A percentile compares a stretch with the other conserved stretches of the same genome.
phyloP scores from a whole-genome alignment of 2,888 invertebrate species.

The Ormia ochracea region DNA sequence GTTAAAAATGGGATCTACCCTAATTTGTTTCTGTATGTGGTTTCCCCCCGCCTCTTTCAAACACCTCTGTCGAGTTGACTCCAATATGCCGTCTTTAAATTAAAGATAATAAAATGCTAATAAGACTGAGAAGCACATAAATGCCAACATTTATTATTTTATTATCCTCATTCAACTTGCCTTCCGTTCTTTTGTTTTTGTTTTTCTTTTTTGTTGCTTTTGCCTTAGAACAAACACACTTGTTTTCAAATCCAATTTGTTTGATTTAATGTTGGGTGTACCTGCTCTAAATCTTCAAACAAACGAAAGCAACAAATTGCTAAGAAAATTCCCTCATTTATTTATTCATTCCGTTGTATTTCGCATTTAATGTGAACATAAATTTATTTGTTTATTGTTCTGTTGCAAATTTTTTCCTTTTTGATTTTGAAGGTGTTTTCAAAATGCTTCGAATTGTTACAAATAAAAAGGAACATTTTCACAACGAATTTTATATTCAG shows the following conservation, averaged over 20 bases:
- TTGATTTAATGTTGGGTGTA: conserved; percentile 57
- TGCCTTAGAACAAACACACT: background rate
- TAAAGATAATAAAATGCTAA: conserved; percentile 55
- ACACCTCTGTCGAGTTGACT: background rate
- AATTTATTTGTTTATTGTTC: conserved; percentile 8
- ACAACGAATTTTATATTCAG: background rate
- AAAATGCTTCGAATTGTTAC: background rate
- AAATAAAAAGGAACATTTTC: background rate
- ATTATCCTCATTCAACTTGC: conserved; percentile 8
- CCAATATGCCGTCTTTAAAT: conserved; percentile 12
- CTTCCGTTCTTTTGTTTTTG: background rate
- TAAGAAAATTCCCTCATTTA: conserved; percentile 24
- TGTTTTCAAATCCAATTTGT: conserved; percentile 15
- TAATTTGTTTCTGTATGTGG: background rate
- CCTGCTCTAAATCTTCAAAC: conserved; percentile 38
- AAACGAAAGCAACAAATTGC: background rate
- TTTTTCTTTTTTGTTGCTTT: background rate
- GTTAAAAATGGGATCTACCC: conserved; percentile 27
- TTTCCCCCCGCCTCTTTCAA: background rate
- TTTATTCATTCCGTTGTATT: conserved; percentile 30
- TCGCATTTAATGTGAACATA: conserved; percentile 21
- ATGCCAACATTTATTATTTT: conserved; percentile 52
- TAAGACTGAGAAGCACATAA: conserved; percentile 43
- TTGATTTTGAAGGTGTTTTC: conserved; percentile 24
- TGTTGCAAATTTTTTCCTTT: conserved; percentile 23